Evolutionary conservation across 2,113 vertebrate species (phyloP), one percentile per base, ranked within the genome.

Genomic region (Campylorhamphus procurvoides): DNA sequence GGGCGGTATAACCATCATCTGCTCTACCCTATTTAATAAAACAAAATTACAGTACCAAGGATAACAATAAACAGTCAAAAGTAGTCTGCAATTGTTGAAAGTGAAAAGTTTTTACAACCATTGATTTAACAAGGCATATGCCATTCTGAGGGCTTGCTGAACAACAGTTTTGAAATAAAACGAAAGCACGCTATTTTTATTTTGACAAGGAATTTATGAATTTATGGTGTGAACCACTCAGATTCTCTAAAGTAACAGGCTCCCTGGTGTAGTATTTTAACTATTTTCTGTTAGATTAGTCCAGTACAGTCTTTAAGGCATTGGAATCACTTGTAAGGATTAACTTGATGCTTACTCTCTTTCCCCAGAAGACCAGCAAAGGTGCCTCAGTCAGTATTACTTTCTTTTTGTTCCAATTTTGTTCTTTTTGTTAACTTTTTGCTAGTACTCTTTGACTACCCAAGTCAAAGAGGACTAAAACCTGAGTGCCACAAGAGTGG

Each of bases 11-110:
- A 53, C 18, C 6, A 12, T 64, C 35, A 10, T 44, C 25, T 83
- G 14, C 58, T 63, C 28, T 79, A 23, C 24, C 31, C 6, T 18
- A 6, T 72, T 31, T 64, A 60, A 62, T 18, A 42, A 56, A 72
- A 19, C 5, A 64, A 55, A 50, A 33, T 39, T 29, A 35, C 7
- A 37, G 98, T 92, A 87, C 98, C 96, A 89, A 99, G 98, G 81
- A 98, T 98, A 44, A 98, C 98, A 94, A 99, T 88, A 6, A 98
- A 98, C 9, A 39, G 16, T 56, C 98, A 97, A 98, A 98, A 98
- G 82, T 98, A 68, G 25, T 63, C 42, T 59, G 19, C 25, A 31
- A 3, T 49, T 62, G 27, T 74, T 90, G 22, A 17, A 42, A 56
- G 24, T 44, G 18, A 19, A 67, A 69, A 62, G 6, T 53, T 50